Conservation (phyloP, 2,888 invertebrate species). For the Patella pellucida region DNA sequence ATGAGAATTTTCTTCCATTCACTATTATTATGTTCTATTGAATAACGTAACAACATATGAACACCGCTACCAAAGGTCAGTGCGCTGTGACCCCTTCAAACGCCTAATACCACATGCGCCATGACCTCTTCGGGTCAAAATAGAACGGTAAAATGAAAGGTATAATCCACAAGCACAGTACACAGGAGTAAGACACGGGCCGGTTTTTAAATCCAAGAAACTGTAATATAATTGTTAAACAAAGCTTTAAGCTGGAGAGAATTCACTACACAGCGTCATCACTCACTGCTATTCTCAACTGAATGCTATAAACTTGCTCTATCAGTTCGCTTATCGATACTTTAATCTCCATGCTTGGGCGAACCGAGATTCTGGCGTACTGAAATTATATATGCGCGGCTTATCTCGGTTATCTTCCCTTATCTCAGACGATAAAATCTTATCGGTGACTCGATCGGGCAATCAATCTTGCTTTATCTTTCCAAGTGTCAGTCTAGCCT, state of each 20-base stretch:
- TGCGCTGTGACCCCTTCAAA: slow-evolving; percentile 3
- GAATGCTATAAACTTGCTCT: not conserved
- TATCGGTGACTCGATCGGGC: slow-evolving; percentile 9
- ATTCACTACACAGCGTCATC: not conserved
- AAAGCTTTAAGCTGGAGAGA: not conserved
- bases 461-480: slow-evolving; percentile 9
- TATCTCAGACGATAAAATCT: slow-evolving; percentile 1
- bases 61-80: not conserved
- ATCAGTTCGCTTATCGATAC: not conserved
- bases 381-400: slow-evolving; percentile 3
- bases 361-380: slow-evolving; percentile 2
- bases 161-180: not conserved
- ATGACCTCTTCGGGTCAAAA: slow-evolving; percentile 2
- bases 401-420: slow-evolving; percentile 6
- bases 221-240: too few relatives aligned
- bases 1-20: slow-evolving; percentile 1
- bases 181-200: not conserved
- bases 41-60: not conserved
- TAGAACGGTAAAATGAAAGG: not conserved
- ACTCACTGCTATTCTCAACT: not conserved
- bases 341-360: slow-evolving; percentile 8
- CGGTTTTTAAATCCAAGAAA: too few relatives aligned
- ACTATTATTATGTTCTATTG: not conserved
- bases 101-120: not conserved
- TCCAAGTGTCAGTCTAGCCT: slow-evolving; percentile 11